Evolutionary conservation across 1,140 invertebrate species (phyloP).

Genomic region (Zaprionus kolodkinae): DNA sequence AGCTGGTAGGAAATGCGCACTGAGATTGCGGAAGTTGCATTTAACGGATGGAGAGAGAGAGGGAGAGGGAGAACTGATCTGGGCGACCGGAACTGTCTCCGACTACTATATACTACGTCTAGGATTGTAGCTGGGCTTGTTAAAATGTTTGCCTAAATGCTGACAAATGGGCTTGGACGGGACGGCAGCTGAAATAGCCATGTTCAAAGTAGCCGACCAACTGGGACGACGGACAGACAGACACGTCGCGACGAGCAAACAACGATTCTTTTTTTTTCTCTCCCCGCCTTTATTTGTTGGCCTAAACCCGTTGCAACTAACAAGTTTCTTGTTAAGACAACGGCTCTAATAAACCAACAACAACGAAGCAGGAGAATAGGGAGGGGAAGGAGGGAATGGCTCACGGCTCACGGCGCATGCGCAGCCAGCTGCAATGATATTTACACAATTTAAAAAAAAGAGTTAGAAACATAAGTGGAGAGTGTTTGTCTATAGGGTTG

Average conservation of each 20-base stretch:
- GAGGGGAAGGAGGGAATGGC: conserved; percentile 9
- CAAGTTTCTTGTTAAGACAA: conserved; percentile 82
- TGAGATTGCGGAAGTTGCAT: conserved; percentile 66
- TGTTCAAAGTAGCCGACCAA: conserved; percentile 43
- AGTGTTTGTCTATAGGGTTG: not conserved
- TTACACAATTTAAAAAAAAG: conserved; percentile 20
- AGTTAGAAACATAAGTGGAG: not conserved
- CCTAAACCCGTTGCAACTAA: conserved; percentile 78
- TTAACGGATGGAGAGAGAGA: conserved; percentile 34
- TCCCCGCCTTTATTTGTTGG: conserved; percentile 33
- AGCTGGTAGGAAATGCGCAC: conserved; percentile 30
- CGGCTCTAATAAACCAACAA: conserved; percentile 69
- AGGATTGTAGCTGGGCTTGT: conserved; percentile 45
- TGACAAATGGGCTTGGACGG: conserved; percentile 64
- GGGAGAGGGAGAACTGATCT: conserved; percentile 14
- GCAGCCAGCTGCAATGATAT: conserved; percentile 43
- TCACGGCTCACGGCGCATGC: conserved; percentile 60
- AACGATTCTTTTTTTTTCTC: conserved; percentile 33
- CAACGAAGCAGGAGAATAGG: not conserved
- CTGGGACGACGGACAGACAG: not conserved
- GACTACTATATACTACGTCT: conserved; percentile 8
- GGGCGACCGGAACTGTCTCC: conserved; percentile 55
- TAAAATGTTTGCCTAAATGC: conserved; percentile 74
- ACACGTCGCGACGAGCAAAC: conserved; percentile 67
- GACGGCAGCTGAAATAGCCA: conserved; percentile 60